These are phyloP conservation scores for Hypsopygia costalis DNA, from an alignment of 2,888 invertebrate genomes.

Conservation along the genomic window DNA sequence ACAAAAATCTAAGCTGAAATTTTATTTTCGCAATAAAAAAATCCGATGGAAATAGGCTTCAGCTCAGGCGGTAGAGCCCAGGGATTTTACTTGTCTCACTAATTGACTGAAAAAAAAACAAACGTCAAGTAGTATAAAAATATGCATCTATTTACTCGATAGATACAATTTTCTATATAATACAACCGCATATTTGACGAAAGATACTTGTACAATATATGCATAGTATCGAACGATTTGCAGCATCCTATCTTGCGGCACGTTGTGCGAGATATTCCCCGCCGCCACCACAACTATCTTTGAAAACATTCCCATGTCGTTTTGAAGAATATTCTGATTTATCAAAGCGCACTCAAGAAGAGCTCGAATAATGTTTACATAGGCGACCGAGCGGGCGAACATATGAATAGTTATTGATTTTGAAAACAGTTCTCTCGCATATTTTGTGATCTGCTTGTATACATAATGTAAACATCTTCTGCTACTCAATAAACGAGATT, in stretches of 20 bases:
- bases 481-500: slow-evolving; percentile 4
- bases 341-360: slow-evolving; percentile 37
- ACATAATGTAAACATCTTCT: slow-evolving; percentile 12
- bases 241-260: slow-evolving; percentile 3
- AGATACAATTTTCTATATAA: no score
- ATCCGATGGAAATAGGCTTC: no score
- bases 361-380: slow-evolving; percentile 39
- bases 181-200: no score
- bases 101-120: no score
- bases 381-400: slow-evolving; percentile 28
- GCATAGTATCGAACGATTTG: not conserved
- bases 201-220: no score
- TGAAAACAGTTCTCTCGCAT: slow-evolving; percentile 26
- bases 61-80: no score
- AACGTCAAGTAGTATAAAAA: no score
- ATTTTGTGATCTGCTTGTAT: slow-evolving; percentile 15
- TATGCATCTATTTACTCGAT: no score
- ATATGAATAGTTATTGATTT: slow-evolving; percentile 46
- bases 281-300: slow-evolving; percentile 15
- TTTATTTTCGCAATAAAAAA: no score
- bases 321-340: slow-evolving; percentile 47
- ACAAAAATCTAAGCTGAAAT: no score
- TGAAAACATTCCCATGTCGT: slow-evolving; percentile 31
- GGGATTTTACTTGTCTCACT: no score
- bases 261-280: slow-evolving; percentile 8